Conservation (phyloP, 2,797 vertebrate species). For the Hydrocynus forskahlii region DNA sequence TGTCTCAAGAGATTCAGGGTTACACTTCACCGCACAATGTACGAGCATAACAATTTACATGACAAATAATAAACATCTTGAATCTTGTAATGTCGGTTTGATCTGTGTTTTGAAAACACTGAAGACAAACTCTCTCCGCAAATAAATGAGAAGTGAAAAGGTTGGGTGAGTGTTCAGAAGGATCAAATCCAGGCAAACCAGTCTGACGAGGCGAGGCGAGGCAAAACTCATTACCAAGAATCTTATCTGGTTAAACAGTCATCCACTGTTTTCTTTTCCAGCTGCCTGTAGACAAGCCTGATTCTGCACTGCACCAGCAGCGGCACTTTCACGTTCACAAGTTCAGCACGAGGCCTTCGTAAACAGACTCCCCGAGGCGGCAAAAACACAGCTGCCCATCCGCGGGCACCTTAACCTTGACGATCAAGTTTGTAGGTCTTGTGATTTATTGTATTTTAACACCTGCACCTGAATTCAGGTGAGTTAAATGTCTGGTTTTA, state of each 20-base stretch:
- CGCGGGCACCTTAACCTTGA: neutral
- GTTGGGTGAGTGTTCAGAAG: neutral
- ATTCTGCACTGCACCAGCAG: neutral
- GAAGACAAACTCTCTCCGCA: too few relatives aligned
- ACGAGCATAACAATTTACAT: too few relatives aligned
- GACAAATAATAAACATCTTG: too few relatives aligned
- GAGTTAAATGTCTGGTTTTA: neutral
- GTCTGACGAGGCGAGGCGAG: conserved; percentile 35
- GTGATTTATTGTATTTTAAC: conserved; percentile 16
- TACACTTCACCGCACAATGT: too few relatives aligned
- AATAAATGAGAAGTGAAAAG: neutral
- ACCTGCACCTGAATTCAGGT: conserved; percentile 10
- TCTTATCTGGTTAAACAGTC: neutral
- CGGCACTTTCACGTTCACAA: neutral
- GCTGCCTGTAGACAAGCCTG: neutral
- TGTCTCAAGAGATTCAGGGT: too few relatives aligned
- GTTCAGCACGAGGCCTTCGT: neutral
- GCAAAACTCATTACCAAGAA: neutral
- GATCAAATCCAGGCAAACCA: conserved; percentile 16
- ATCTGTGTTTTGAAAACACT: too few relatives aligned
- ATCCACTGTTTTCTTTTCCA: neutral
- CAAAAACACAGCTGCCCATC: neutral
- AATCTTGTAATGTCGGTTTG: too few relatives aligned
- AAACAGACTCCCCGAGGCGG: neutral
- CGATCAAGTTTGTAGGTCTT: neutral